Conservation (phyloP, 2,888 invertebrate species). For the Drosophila subsilvestris region DNA sequence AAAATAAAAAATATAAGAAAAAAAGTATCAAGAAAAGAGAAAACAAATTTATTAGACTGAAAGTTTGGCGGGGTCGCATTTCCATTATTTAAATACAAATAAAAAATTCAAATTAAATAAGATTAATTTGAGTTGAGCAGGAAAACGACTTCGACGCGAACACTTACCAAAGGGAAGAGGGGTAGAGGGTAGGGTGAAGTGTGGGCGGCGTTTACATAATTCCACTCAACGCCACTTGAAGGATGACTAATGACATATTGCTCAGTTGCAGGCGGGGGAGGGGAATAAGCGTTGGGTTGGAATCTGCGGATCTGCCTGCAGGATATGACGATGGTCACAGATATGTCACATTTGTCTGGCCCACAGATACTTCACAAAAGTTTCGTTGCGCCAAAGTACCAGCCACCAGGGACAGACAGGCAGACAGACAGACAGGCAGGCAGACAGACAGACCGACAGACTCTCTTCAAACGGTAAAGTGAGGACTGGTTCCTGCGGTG, state of each 20-base stretch:
- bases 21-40: constrained; percentile 1
- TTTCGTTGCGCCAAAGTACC: constrained; percentile 22
- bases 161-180: neutral
- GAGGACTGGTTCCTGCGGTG: constrained; percentile 49
- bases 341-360: constrained; percentile 74
- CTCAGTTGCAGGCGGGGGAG: constrained; percentile 3
- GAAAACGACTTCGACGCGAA: neutral
- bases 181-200: constrained; percentile 11
- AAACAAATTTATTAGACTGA: constrained; percentile 49
- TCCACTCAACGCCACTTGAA: constrained; percentile 79
- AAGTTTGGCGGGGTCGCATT: constrained; percentile 65
- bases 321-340: constrained; percentile 47
- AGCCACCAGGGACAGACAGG: constrained; percentile 23
- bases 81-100: constrained; percentile 77
- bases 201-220: constrained; percentile 70
- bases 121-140: constrained; percentile 73
- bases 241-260: constrained; percentile 75
- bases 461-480: neutral
- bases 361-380: constrained; percentile 67
- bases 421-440: too few relatives aligned
- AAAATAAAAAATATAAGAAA: constrained; percentile 57
- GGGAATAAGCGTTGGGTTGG: neutral
- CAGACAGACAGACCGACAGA: constrained; percentile 5
- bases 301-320: neutral
- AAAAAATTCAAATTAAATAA: constrained; percentile 81